Evolutionary conservation across 1,140 invertebrate species (phyloP), one percentile per base, ranked within the genome.

Genomic region (Diorhabda carinulata): DNA sequence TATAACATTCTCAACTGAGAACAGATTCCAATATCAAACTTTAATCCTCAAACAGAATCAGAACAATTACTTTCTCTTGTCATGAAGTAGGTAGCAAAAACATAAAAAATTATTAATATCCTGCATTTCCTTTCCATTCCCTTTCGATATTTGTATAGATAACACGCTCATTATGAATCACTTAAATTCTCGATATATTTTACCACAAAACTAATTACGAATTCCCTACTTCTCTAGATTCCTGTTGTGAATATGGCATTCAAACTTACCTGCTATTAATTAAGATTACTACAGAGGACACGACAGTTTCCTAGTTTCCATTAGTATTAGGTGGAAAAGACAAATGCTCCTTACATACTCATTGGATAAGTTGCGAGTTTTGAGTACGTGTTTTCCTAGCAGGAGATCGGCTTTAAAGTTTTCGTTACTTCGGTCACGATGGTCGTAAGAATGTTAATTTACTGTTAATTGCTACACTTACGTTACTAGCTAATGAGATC

Each of bases 321-420:
- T 52, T 52, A 52, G 47, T 52, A 52, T 6, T 52, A 2, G 47
- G 47, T n/a, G 47, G n/a, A 3, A 52, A 52, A 52, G 47, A 52
- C 47, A 52, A 52, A 52, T 52, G 47, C n/a, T 52, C 6, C 6
- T 52, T 52, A 52, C 47, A n/a, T 52, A 52, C 47, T 52, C n/a
- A 52, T 52, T 52, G 3, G 47, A n/a, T 52, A 52, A 52, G 47
- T 52, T 52, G 47, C 47, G 47, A 52, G 6, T 52, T 52, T 6
- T 52, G 47, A 52, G 47, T 52, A 52, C 47, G 47, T 52, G 47
- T 52, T 52, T 52, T 52, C 47, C 47, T 52, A n/a, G 47, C n/a
- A 52, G n/a, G 4, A n/a, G 47, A 52, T 52, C 47, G 47, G 47
- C 47, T 52, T 52, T 52, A 52, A 52, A 52, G 47, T 52, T 52